Evolutionary conservation across 2,113 vertebrate genomes (phyloP), one percentile per base, ranked within the genome.

Genomic region (Pachypanchax playfairii): DNA sequence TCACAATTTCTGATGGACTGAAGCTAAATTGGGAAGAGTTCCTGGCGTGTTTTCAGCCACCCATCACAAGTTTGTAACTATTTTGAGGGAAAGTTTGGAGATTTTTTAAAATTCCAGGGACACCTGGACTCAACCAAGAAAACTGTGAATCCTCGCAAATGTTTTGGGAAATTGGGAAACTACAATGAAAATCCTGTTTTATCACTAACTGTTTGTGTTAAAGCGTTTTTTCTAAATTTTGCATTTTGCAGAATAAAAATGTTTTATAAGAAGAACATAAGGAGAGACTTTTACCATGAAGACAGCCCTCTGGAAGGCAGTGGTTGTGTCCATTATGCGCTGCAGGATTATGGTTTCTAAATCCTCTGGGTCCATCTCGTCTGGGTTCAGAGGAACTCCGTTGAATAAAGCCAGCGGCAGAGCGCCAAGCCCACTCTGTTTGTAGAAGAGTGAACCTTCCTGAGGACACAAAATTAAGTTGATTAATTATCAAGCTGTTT

Each of bases 321-420:
- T 75, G 0, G 92, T 93, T 55, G 90, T 78, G 75, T 94, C 93
- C 90, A 94, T 91, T 86, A 98, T 97, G 87, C 84, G 96, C 73
- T 94, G 94, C 50, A 97, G 88, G 70, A 95, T 73, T 65, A 93
- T 64, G 1, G 89, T 92, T 87, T 96, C 94, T 48, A 98, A 77
- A 39, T 96, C 92, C 1, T 93, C 88, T 22, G 89, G 87, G 86
- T 91, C 89, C 92, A 95, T 92, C 83, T 97, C 93, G 65, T 94
- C 92, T 20, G 75, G 82, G 52, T 79, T 91, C 77, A 98, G 93
- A 48, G 93, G 93, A 59, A 95, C 87, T 24, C 97, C 97, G 60
- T 99, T 99, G 90, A 97, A 98, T 66, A 98, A 92, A 35, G 84
- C 96, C 79, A 97, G 89, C 66, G 97, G 97, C 65, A 98, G 86